phyloP scores from a whole-genome alignment of 1,140 invertebrate species.

The Atopsyche davidsoni region DNA sequence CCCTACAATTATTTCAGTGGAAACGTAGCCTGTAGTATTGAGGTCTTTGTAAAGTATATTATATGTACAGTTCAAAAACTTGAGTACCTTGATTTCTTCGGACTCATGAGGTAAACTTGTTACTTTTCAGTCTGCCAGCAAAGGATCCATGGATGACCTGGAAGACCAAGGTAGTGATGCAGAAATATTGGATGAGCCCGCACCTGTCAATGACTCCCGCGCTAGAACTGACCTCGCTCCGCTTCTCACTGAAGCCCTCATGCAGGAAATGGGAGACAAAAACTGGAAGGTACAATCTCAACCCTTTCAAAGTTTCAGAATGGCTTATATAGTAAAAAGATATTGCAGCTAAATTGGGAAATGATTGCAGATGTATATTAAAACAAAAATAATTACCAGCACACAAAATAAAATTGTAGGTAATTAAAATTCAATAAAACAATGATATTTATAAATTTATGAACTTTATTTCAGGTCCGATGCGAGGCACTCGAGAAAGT shows the following conservation, averaged over 20 bases:
- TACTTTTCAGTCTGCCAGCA: constrained; percentile 44
- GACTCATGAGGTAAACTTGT: no score
- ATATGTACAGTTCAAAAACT: background rate
- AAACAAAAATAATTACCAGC: background rate
- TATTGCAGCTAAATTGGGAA: no score
- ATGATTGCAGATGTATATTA: background rate
- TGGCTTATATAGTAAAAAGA: no score
- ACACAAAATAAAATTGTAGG: no score
- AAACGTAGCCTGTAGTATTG: background rate
- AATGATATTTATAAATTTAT: constrained; percentile 14
- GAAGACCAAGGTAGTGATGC: constrained; percentile 51
- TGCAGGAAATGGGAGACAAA: constrained; percentile 83
- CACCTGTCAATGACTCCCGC: constrained; percentile 60
- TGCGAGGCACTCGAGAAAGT: constrained; percentile 80
- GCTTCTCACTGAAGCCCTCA: constrained; percentile 75
- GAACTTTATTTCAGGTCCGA: constrained; percentile 60
- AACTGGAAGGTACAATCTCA: constrained; percentile 97
- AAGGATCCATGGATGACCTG: constrained; percentile 47
- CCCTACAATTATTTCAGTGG: no score
- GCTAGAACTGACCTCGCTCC: constrained; percentile 76
- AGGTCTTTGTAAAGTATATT: background rate
- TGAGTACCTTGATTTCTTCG: constrained; percentile 1
- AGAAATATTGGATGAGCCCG: constrained; percentile 34
- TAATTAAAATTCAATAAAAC: no score
- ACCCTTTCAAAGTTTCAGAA: no score